Base-by-base conservation (phyloP, 2,797 vertebrate species). In the Sandelia bainsii region DNA sequence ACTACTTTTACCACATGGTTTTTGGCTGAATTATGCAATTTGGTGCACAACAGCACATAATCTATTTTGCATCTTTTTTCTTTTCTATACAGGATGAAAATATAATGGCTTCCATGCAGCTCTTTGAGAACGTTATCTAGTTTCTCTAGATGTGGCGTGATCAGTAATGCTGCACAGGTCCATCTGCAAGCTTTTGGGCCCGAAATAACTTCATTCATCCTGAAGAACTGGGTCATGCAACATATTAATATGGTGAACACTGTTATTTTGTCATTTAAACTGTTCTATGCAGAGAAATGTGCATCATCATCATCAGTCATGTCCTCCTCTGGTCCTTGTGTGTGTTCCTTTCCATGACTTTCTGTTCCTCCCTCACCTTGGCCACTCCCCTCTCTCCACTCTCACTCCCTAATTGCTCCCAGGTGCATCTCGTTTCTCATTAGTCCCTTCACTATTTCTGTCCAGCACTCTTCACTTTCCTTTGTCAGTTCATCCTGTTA, bases 41-140 rank as follows among this genome's bases (percentile, higher is more conserved):
- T 58, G 50, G 22, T 29, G 5, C 19, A 11, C 5, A 51, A 10
- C 8, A 4, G 8, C 34, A 32, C 20, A 22, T 6, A 17, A 29
- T 29, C 13, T 42, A 20, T 56, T 8, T 29, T 27, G 9, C 17
- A 4, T 71, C 25, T 79, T 45, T 51, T 68, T 65, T 78, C 44
- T 64, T 77, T 68, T 63, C 46, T 17, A n/a, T 1, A 5, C 88
- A 99, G 98, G 98, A 99, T 48, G 92, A 97, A 87, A 96, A 95
- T 76, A 98, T 99, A 80, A 97, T 99, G 97, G 95, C 88, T 66
- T 99, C 98, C 87, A 98, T 99, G 97, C 96, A 96, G 89, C 95
- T 99, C 69, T 99, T 99, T 66, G 96, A 99, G 86, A 97, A 97
- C 0, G 94, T 96, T 70, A 96, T 98, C 84, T 99, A 97, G 89